These are phyloP conservation scores for Botia kubotai DNA, from an alignment of 2,797 vertebrate species.

Conservation along the genomic window DNA sequence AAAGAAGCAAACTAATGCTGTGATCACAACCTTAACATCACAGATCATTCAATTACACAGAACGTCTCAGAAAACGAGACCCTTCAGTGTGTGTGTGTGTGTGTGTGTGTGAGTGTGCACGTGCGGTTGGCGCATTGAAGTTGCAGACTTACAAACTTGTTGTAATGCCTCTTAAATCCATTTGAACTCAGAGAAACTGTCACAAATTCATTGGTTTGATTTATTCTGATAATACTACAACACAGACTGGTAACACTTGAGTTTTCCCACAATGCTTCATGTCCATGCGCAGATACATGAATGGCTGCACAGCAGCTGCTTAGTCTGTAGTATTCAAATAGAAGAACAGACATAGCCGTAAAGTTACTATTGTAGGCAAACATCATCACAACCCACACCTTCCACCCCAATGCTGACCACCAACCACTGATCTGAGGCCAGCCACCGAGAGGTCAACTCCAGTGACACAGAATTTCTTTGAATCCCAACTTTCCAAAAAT, in stretches of 20 bases:
- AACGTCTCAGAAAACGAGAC: not conserved
- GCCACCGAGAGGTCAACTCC: not conserved
- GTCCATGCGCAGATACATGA: not conserved
- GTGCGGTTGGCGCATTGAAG: not conserved
- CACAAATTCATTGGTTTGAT: no score
- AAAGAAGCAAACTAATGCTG: no score
- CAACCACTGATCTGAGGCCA: constrained; percentile 7
- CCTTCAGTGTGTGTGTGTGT: not conserved
- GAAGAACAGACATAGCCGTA: not conserved
- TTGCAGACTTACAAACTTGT: not conserved
- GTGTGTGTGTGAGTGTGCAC: not conserved
- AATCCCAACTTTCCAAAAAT: no score
- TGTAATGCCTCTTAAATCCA: not conserved
- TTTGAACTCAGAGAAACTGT: no score
- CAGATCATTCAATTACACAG: not conserved
- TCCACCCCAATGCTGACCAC: not conserved
- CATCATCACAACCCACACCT: not conserved
- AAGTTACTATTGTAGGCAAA: not conserved
- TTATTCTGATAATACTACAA: no score
- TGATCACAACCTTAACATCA: no score
- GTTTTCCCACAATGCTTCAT: not conserved
- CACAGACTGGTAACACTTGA: not conserved
- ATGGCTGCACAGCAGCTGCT: not conserved
- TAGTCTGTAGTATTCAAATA: constrained; percentile 5
- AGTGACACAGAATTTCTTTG: no score